Percentiles rank a stretch among this genome's conserved stretches.
Conservation (phyloP, 2,888 invertebrate species). For the Latrodectus hesperus region DNA sequence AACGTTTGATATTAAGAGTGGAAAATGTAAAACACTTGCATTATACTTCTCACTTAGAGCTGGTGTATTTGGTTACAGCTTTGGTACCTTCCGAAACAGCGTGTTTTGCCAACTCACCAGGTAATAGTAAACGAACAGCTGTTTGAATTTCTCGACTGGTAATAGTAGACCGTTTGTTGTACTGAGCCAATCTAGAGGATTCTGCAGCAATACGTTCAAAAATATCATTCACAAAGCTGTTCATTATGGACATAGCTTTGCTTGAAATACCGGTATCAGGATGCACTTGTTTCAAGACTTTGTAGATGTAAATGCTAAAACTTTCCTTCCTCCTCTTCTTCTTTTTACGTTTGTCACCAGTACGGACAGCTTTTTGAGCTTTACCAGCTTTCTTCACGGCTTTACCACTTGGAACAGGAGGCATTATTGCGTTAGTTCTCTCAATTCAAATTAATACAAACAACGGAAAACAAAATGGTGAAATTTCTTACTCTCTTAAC, state of each 20-base stretch:
- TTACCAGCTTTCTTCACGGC: constrained; percentile 76
- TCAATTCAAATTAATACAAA: neutral
- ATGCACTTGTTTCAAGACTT: constrained; percentile 63
- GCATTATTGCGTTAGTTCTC: constrained; percentile 65
- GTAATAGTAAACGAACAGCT: constrained; percentile 61
- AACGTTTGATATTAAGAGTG: no score
- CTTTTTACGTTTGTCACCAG: constrained; percentile 79
- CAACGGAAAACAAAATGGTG: neutral
- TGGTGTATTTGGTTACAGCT: constrained; percentile 62
- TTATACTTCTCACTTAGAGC: constrained; percentile 40
- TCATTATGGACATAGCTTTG: constrained; percentile 67
- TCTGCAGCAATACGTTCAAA: constrained; percentile 67
- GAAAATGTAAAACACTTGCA: neutral
- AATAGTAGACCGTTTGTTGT: constrained; percentile 56
- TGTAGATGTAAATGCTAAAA: constrained; percentile 63
- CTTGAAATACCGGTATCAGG: constrained; percentile 63
- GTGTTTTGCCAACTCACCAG: constrained; percentile 63
- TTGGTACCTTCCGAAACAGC: constrained; percentile 64
- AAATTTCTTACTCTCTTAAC: neutral
- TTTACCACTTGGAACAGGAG: constrained; percentile 71
- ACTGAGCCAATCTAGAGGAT: constrained; percentile 52
- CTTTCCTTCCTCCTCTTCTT: constrained; percentile 74
- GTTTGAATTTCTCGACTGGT: constrained; percentile 65
- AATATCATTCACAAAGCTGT: constrained; percentile 68
- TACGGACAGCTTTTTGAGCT: constrained; percentile 79